Base-by-base conservation (phyloP, 30 jellyfish, hydroid and myxozoan species). In the Hydra vulgaris region DNA sequence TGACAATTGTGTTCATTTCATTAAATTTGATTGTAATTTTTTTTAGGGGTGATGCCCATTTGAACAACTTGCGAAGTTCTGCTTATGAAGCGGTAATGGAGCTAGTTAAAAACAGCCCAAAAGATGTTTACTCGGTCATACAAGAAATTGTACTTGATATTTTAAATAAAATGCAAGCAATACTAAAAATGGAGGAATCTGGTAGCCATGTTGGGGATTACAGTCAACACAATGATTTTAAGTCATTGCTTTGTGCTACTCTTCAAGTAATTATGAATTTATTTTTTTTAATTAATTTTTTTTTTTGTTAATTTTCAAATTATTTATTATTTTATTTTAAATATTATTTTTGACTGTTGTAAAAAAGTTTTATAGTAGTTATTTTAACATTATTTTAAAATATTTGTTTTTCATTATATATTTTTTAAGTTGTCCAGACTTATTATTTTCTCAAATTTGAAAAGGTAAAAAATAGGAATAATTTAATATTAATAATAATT, bases 31-130 rank as follows among this genome's bases (percentile, higher is more conserved):
- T n/a, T n/a, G n/a, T n/a, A 16, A 23, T 56, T 53, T 21, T 76
- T 79, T 66, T 67, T 76, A 89, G 97, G 79, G 79, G 73, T 8
- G 97, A 91, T 66, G 95, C 95, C 20, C 81, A 88, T 69, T 94
- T 86, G 66, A 91, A 89, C 73, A 91, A 91, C 76, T 88, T 91
- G 19, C 75, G 97, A 71, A 91, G 95, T 76, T 79, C 97, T 16
- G 97, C 97, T 0, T 91, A 91, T 66, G 97, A 91, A 77, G 97
- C 97, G 40, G 96, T 91, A 17, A 91, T 91, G 97, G 97, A 91
- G 67, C 71, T 91, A 19, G 82, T 86, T 74, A 91, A 91, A 77
- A 91, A 86, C 40, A 91, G 97, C 68, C 97, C 97, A 0, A 91
- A 91, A 86, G 97, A 91, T 83, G 94, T 92, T 26, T 92, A 92